A percentile compares a stretch with the other conserved stretches of the same genome.
phyloP scores from a whole-genome alignment of 2,888 invertebrate genomes.

The Pedicia rivosa region DNA sequence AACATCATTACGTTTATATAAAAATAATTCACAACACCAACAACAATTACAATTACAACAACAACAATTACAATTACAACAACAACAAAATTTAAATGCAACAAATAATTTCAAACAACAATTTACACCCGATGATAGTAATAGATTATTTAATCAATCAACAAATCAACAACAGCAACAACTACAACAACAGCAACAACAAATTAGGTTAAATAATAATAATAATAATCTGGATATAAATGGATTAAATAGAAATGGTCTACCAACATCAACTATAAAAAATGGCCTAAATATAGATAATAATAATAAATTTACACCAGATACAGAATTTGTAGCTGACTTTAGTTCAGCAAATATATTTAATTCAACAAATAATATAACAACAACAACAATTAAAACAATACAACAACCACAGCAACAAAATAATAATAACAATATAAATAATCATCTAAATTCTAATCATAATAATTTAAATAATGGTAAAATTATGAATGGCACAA shows the following conservation, averaged over 20 bases:
- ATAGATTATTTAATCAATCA: conserved; percentile 9
- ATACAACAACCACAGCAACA: conserved; percentile 10
- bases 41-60: conserved; percentile 20
- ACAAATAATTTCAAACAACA: conserved; percentile 6
- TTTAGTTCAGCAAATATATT: conserved; percentile 57
- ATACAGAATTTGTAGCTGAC: conserved; percentile 47
- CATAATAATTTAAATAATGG: conserved; percentile 13
- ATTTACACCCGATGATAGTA: conserved; percentile 9
- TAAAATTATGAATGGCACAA: conserved; percentile 13
- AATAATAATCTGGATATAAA: conserved; percentile 2
- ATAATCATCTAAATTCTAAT: conserved; percentile 10
- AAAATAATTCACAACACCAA: conserved; percentile 5
- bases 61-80: conserved; percentile 15
- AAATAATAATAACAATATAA: conserved; percentile 14
- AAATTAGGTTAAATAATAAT: conserved; percentile 7
- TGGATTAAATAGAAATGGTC: conserved; percentile 1
- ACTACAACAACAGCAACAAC: not conserved
- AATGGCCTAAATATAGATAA: conserved; percentile 1
- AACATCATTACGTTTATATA: conserved; percentile 21
- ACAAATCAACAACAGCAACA: too few species aligned
- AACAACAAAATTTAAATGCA: conserved; percentile 8
- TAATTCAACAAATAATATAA: conserved; percentile 34
- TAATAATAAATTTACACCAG: conserved; percentile 25
- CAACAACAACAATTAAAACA: conserved; percentile 10
- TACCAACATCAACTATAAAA: not conserved